Conservation (phyloP, 1,140 invertebrate genomes). For the Tetramorium simillimum region DNA sequence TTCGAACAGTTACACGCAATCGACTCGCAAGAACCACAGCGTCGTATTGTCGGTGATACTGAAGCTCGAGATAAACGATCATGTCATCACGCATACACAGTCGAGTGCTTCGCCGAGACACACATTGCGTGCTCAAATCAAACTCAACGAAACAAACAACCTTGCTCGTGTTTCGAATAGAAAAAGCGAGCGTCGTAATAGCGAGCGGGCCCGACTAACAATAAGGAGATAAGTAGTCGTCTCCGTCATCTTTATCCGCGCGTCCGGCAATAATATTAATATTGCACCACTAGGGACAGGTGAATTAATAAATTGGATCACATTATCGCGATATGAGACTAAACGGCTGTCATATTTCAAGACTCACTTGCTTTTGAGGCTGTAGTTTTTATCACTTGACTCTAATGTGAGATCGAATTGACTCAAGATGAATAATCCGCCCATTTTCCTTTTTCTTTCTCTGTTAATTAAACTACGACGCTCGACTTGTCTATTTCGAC, state of each 20-base stretch:
- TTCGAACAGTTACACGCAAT: slow-evolving; percentile 36
- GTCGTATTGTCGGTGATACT: slow-evolving; percentile 6
- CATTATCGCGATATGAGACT: background rate
- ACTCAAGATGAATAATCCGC: background rate
- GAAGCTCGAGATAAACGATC: slow-evolving; percentile 42
- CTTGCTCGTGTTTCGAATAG: slow-evolving; percentile 34
- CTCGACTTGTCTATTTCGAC: slow-evolving; percentile 31
- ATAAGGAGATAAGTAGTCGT: slow-evolving; percentile 16
- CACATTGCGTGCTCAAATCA: slow-evolving; percentile 57
- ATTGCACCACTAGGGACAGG: background rate
- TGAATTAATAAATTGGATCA: slow-evolving; percentile 50
- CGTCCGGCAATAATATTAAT: slow-evolving; percentile 45
- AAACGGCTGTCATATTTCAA: background rate
- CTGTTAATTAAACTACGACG: background rate
- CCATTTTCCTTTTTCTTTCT: background rate
- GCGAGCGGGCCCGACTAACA: background rate
- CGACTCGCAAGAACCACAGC: slow-evolving; percentile 31
- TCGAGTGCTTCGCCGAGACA: slow-evolving; percentile 45
- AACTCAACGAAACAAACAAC: slow-evolving; percentile 55
- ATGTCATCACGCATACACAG: slow-evolving; percentile 52
- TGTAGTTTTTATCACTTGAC: background rate
- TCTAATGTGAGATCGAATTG: background rate
- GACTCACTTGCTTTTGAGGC: background rate
- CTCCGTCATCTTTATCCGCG: slow-evolving; percentile 7
- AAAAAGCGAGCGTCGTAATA: slow-evolving; percentile 43